Evolutionary conservation across 2,113 vertebrate genomes (phyloP).

Genomic region (Saimiri boliviensis): DNA sequence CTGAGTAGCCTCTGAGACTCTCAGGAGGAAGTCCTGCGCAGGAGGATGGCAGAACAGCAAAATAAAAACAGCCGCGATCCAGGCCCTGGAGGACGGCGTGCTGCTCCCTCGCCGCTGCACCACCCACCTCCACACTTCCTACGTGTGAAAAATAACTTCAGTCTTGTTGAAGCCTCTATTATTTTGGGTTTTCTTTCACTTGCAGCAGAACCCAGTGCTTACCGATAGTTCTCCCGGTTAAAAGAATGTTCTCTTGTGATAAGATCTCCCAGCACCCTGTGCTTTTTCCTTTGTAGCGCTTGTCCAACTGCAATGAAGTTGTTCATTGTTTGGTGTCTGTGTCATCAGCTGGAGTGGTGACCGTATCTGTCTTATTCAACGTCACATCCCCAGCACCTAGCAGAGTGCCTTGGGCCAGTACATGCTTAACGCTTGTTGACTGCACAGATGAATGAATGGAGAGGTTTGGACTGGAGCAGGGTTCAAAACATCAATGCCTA

Average conservation of each 20-base stretch:
- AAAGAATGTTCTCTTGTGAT: not conserved
- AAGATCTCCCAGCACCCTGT: not conserved
- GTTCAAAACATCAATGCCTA: not conserved
- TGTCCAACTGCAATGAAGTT: not conserved
- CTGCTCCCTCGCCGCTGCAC: not conserved
- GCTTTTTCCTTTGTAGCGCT: not conserved
- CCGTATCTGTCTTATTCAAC: not conserved
- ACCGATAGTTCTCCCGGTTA: not conserved
- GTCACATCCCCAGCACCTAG: not conserved
- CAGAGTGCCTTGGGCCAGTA: not conserved
- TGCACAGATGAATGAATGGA: not conserved
- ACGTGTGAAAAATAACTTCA: not conserved
- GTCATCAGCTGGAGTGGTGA: not conserved
- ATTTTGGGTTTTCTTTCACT: not conserved
- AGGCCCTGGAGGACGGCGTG: fast-evolving
- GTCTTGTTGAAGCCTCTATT: not conserved
- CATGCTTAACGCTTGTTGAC: not conserved
- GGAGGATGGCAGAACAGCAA: not conserved
- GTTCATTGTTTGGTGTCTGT: not conserved
- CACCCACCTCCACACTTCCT: not conserved
- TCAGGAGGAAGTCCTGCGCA: not conserved
- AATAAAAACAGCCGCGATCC: not conserved
- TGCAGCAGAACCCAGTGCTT: not conserved
- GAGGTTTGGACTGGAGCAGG: not conserved
- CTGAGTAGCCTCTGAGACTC: not conserved